Evolutionary conservation across 2,113 vertebrate species (phyloP).

Genomic region (Capra hircus): DNA sequence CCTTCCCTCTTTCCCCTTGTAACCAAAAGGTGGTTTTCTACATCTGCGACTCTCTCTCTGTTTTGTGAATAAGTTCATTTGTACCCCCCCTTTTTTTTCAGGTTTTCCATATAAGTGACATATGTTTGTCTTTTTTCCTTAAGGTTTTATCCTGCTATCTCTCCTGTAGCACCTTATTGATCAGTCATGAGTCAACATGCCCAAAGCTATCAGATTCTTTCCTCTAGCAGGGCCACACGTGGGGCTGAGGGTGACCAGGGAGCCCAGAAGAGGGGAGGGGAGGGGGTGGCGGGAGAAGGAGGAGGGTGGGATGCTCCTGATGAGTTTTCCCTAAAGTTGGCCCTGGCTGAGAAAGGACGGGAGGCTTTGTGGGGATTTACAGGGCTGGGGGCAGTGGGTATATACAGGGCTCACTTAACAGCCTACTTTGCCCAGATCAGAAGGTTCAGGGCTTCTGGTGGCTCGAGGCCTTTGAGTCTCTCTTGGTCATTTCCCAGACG

Average conservation of each 20-base stretch:
- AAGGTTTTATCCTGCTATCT: accelerated
- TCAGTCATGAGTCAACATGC: not conserved
- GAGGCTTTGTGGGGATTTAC: accelerated
- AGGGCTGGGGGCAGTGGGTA: not conserved
- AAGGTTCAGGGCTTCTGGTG: not conserved
- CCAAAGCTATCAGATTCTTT: not conserved
- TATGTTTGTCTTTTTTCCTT: not conserved
- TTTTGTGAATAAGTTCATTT: not conserved
- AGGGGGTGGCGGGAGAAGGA: accelerated
- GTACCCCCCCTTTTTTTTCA: accelerated
- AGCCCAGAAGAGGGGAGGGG: not conserved
- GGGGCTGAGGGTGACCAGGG: not conserved
- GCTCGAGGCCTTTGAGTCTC: not conserved
- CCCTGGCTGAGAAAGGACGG: not conserved
- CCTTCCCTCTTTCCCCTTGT: not conserved
- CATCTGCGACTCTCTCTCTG: not conserved
- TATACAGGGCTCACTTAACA: no score
- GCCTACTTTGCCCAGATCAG: not conserved
- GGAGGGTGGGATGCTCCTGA: accelerated
- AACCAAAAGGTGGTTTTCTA: not conserved
- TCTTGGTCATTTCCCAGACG: not conserved
- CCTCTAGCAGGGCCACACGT: accelerated
- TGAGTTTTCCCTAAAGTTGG: accelerated
- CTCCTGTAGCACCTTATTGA: accelerated
- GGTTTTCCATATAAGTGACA: not conserved